Percentiles rank a stretch among this genome's conserved stretches.
phyloP scores from a whole-genome alignment of 2,797 vertebrate species.

The Perdix hodgsoniae region DNA sequence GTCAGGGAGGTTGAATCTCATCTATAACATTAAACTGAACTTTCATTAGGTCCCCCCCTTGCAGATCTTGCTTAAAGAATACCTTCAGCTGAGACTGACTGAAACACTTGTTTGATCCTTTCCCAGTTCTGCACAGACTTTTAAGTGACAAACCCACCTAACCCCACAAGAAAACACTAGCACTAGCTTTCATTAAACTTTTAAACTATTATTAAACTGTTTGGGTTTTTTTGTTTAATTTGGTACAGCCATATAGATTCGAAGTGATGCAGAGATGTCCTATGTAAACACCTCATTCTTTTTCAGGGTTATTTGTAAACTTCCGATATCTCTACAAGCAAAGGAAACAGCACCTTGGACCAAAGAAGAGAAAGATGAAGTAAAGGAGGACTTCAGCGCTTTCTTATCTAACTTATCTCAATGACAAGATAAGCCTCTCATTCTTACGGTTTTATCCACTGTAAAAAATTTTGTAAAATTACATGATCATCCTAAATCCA shows the following conservation, averaged over 20 bases:
- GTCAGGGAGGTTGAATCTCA: neutral
- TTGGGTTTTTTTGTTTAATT: neutral
- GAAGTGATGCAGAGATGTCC: neutral
- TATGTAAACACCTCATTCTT: conserved; percentile 6
- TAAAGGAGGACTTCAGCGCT: conserved; percentile 71
- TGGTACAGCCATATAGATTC: neutral
- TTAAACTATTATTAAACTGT: neutral
- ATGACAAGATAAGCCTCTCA: conserved; percentile 54
- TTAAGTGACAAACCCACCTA: neutral
- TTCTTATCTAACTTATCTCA: conserved; percentile 61
- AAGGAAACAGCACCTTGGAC: conserved; percentile 87
- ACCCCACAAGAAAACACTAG: neutral
- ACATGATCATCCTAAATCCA: conserved; percentile 30
- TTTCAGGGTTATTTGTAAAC: conserved; percentile 89
- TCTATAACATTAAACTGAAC: neutral
- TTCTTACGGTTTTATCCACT: conserved; percentile 75
- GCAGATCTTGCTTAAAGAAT: neutral
- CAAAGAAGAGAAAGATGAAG: conserved; percentile 92
- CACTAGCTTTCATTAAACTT: neutral
- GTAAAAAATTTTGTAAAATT: conserved; percentile 75
- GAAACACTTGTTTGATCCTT: neutral
- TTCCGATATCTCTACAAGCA: conserved; percentile 94
- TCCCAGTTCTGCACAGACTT: neutral
- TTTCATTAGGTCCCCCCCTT: neutral
- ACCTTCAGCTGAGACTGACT: neutral